phyloP scores from a whole-genome alignment of 2,888 invertebrate genomes.

The Noctua janthina region DNA sequence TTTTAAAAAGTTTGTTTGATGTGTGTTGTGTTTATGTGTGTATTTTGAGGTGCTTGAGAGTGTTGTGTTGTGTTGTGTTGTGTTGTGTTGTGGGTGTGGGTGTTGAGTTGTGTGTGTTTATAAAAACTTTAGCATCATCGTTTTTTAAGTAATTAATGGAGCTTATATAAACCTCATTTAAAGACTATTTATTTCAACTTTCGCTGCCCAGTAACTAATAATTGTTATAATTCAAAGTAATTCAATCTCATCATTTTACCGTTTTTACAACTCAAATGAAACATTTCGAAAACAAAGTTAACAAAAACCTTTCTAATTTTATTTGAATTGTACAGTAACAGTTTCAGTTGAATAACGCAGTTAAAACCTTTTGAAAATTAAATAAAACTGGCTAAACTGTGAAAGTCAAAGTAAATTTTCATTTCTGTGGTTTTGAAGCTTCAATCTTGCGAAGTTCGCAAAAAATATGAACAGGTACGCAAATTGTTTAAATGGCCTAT shows the following conservation, averaged over 20 bases:
- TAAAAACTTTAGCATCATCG: background rate
- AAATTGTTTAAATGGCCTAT: conserved; percentile 33
- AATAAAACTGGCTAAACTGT: conserved; percentile 55
- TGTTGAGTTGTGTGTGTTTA: too few species aligned
- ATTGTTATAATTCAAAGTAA: conserved; percentile 9
- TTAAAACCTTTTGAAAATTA: conserved; percentile 62
- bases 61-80: too few species aligned
- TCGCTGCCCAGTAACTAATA: background rate
- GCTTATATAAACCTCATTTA: background rate
- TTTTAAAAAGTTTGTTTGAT: too few species aligned
- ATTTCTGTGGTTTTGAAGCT: conserved; percentile 48
- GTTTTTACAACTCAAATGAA: conserved; percentile 46
- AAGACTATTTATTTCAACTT: background rate
- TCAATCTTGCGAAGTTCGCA: conserved; percentile 53
- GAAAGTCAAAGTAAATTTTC: conserved; percentile 62
- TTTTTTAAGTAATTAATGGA: background rate
- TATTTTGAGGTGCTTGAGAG: too few species aligned
- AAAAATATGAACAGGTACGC: conserved; percentile 53
- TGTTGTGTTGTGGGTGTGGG: too few species aligned
- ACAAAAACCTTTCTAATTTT: conserved; percentile 50
- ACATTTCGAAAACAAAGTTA: conserved; percentile 57
- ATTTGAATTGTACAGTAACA: conserved; percentile 56
- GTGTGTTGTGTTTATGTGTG: too few species aligned
- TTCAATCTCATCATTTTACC: conserved; percentile 2
- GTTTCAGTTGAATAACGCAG: conserved; percentile 55